Evolutionary conservation across 2,113 vertebrate genomes (phyloP).

Genomic region (Amia ocellicauda): DNA sequence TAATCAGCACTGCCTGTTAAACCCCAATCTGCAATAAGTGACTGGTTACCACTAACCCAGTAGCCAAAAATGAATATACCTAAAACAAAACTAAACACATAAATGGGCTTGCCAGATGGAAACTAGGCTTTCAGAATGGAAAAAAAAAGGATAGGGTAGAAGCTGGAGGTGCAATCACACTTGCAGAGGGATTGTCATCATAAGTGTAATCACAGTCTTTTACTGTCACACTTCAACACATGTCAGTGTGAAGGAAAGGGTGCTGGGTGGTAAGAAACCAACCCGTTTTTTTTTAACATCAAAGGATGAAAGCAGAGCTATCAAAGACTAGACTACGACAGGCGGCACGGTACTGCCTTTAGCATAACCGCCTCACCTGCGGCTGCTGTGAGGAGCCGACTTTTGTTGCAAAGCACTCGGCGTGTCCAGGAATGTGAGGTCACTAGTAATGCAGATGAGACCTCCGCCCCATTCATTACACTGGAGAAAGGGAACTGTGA

Average conservation of each 20-base stretch:
- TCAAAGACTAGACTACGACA: not conserved
- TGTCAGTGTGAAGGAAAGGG: not conserved
- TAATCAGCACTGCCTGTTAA: too few species aligned
- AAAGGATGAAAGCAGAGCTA: not conserved
- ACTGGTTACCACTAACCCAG: too few species aligned
- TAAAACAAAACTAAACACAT: too few species aligned
- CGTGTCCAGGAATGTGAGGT: slow-evolving; percentile 3
- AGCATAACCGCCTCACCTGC: not conserved
- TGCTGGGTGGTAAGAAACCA: not conserved
- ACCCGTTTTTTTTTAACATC: slow-evolving; percentile 2
- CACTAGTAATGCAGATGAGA: not conserved
- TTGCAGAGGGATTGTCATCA: too few species aligned
- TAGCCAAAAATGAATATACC: too few species aligned
- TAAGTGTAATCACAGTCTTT: too few species aligned
- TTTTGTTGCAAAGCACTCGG: not conserved
- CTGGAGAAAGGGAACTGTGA: not conserved
- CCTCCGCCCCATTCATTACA: not conserved
- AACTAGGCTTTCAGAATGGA: too few species aligned
- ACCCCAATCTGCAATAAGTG: too few species aligned
- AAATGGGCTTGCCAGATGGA: too few species aligned
- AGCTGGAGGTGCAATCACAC: too few species aligned
- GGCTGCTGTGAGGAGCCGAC: not conserved
- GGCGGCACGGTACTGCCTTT: not conserved
- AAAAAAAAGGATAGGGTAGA: too few species aligned
- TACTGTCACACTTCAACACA: too few species aligned